These are phyloP conservation scores for Philhelius pedissequus DNA, from an alignment of 2,888 invertebrate species.

Conservation along the genomic window DNA sequence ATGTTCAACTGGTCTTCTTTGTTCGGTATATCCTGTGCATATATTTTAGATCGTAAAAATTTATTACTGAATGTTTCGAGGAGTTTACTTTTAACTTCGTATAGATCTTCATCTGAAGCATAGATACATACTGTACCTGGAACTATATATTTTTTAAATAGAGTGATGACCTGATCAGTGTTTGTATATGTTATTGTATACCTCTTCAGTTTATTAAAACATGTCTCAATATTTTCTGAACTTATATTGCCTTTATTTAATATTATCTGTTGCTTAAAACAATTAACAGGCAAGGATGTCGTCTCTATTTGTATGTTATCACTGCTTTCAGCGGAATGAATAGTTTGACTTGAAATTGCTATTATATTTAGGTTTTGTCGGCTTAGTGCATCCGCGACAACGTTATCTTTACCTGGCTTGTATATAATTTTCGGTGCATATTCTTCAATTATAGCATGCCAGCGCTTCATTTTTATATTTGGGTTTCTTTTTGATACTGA, in stretches of 20 bases:
- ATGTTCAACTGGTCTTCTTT: conserved; percentile 3
- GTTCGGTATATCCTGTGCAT: conserved; percentile 14
- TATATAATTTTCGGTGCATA: conserved; percentile 70
- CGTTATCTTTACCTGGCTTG: conserved; percentile 65
- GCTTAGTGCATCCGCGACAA: conserved; percentile 47
- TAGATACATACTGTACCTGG: conserved; percentile 15
- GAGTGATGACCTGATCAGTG: not conserved
- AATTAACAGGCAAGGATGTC: conserved; percentile 10
- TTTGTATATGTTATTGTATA: conserved; percentile 37
- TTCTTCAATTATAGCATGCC: conserved; percentile 73
- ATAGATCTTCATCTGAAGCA: conserved; percentile 5
- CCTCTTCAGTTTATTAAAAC: conserved; percentile 9
- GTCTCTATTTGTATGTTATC: not conserved
- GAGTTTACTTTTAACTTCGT: conserved; percentile 12
- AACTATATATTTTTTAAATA: conserved; percentile 9
- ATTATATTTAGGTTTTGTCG: conserved; percentile 24
- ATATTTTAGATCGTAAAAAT: not conserved
- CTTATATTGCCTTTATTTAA: not conserved
- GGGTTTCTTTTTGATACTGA: conserved; percentile 13
- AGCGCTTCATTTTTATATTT: conserved; percentile 66
- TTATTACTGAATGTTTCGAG: conserved; percentile 18
- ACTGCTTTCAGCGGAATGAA: conserved; percentile 20
- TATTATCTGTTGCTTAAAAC: conserved; percentile 24
- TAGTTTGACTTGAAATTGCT: not conserved
- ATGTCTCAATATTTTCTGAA: not conserved